A percentile compares a stretch with the other conserved stretches of the same genome.
Evolutionary conservation across 2,113 vertebrate genomes (phyloP).

Genomic region (Grammomys surdaster): DNA sequence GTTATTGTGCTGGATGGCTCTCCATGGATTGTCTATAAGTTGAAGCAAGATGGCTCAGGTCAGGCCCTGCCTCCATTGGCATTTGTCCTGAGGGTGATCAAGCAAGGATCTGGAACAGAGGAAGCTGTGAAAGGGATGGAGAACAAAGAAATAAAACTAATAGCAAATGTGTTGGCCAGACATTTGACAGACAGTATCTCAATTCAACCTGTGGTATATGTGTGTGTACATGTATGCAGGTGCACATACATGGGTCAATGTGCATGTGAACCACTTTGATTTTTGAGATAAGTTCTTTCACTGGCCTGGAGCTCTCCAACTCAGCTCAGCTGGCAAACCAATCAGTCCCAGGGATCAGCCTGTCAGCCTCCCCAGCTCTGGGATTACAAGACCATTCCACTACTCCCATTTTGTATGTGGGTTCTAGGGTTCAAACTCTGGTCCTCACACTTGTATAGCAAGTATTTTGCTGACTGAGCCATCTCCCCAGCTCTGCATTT

Average conservation of each 20-base stretch:
- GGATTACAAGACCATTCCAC: neutral
- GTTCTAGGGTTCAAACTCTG: neutral
- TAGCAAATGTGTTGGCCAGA: neutral
- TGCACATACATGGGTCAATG: no score
- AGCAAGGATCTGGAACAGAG: neutral
- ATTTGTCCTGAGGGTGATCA: neutral
- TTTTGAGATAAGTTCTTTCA: neutral
- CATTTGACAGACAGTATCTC: neutral
- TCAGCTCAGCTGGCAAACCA: no score
- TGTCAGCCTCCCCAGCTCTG: neutral
- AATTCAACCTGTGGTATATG: neutral
- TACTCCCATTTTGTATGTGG: neutral
- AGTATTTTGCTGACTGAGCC: neutral
- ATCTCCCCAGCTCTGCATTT: neutral
- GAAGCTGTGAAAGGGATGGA: neutral
- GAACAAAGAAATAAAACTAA: neutral
- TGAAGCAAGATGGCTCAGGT: neutral
- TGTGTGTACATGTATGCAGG: neutral
- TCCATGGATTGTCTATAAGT: neutral
- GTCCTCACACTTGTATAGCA: neutral
- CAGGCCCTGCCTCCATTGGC: neutral
- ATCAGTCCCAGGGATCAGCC: neutral
- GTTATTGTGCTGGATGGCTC: neutral
- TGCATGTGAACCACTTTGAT: neutral
- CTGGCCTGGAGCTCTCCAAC: neutral